phyloP scores from a whole-genome alignment of 2,888 invertebrate genomes.

The Plebejus anna region DNA sequence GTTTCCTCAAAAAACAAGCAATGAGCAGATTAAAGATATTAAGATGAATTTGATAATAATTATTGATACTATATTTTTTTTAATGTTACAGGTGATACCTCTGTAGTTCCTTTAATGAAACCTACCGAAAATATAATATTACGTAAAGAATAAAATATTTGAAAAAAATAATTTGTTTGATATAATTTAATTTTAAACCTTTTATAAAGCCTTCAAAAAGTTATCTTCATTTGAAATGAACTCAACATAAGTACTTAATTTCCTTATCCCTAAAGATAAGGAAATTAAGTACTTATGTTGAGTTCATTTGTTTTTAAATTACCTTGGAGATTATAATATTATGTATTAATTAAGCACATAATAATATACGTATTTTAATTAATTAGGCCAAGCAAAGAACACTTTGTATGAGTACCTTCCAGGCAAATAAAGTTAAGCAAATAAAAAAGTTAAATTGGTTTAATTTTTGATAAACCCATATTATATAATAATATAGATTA shows the following conservation, averaged over 20 bases:
- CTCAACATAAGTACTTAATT: too few species aligned
- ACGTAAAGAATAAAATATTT: too few species aligned
- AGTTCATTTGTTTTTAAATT: neutral
- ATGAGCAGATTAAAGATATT: too few species aligned
- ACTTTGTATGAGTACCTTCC: neutral
- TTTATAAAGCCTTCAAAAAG: neutral
- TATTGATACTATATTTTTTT: neutral
- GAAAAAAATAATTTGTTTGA: neutral
- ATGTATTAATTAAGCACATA: neutral
- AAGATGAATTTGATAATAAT: too few species aligned
- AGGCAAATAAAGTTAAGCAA: neutral
- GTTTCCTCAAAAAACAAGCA: too few species aligned
- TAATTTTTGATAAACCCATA: neutral
- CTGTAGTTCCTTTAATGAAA: constrained; percentile 5
- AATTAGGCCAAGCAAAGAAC: neutral
- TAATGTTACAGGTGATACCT: neutral
- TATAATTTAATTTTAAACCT: neutral
- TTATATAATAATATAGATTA: too few species aligned
- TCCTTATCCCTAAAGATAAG: too few species aligned
- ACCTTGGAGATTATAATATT: neutral
- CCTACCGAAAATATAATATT: neutral
- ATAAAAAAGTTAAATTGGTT: neutral
- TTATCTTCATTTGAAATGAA: neutral
- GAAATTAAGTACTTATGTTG: neutral
- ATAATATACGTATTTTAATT: neutral